phyloP scores from a whole-genome alignment of 92 coral and sea anemone species.

The Phenganax subtilis region DNA sequence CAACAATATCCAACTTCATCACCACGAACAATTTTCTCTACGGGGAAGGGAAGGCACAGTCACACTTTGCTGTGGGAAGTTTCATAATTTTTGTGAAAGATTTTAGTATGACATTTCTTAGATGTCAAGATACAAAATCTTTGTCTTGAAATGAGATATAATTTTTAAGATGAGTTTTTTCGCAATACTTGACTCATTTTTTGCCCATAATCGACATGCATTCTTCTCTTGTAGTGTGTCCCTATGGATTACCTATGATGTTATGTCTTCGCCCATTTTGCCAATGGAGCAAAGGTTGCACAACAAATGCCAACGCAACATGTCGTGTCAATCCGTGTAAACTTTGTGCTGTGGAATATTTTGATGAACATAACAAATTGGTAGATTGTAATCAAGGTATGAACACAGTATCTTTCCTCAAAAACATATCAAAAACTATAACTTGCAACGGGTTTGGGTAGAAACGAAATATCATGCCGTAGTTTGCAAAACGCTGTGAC shows the following conservation, averaged over 20 bases:
- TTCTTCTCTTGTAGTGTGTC: constrained; percentile 54
- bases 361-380: constrained; percentile 53
- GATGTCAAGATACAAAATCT: too few species aligned
- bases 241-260: constrained; percentile 64
- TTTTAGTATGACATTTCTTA: too few species aligned
- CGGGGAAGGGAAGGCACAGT: too few species aligned
- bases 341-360: constrained; percentile 74
- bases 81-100: too few species aligned
- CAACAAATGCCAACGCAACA: constrained; percentile 65
- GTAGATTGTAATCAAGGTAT: constrained; percentile 71
- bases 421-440: neutral
- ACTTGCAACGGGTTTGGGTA: too few species aligned
- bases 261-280: constrained; percentile 81
- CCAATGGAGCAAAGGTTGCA: constrained; percentile 66
- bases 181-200: neutral
- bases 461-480: too few species aligned
- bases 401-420: neutral
- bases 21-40: too few species aligned
- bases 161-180: too few species aligned
- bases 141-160: too few species aligned
- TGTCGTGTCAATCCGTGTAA: constrained; percentile 87
- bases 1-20: too few species aligned
- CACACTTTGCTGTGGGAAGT: too few species aligned
- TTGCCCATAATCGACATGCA: neutral
- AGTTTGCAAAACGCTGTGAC: too few species aligned